Percentiles rank a stretch among this genome's conserved stretches.
phyloP scores from a whole-genome alignment of 2,113 vertebrate species.

The Pandion haliaetus region DNA sequence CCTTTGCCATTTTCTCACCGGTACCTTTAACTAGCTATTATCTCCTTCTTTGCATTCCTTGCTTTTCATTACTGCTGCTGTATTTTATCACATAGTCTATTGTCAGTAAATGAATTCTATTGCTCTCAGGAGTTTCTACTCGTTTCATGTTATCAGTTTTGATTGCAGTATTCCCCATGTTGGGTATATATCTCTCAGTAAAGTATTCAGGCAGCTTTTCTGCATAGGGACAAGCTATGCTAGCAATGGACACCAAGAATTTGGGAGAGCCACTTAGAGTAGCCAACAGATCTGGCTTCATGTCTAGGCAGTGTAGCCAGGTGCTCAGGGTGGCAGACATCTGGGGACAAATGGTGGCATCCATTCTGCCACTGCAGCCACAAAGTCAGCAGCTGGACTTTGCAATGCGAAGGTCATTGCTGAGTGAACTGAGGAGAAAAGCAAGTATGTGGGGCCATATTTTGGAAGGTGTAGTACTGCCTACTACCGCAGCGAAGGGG shows the following conservation, averaged over 20 bases:
- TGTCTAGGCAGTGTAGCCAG: too few relatives aligned
- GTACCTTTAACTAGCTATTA: neutral
- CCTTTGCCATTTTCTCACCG: neutral
- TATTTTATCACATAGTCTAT: neutral
- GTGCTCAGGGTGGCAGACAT: neutral
- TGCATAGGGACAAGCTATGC: neutral
- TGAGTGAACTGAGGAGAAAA: neutral
- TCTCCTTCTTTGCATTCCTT: neutral
- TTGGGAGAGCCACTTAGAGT: neutral
- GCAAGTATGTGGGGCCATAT: accelerated
- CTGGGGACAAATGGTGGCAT: neutral
- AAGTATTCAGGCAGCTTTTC: conserved; percentile 30
- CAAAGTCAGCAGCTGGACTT: neutral
- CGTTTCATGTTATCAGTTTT: conserved; percentile 2
- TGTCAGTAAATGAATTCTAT: neutral
- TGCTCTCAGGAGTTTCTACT: neutral
- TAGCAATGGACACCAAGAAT: neutral
- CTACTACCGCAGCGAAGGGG: neutral
- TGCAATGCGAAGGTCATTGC: neutral
- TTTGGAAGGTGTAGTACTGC: neutral
- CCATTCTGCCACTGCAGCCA: neutral
- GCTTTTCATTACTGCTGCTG: neutral
- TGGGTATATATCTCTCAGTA: conserved; percentile 7
- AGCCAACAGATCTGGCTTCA: neutral
- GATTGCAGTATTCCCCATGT: neutral